These are phyloP conservation scores for Hyperoplus lanceolatus DNA, from an alignment of 2,797 vertebrate genomes.

Conservation along the genomic window DNA sequence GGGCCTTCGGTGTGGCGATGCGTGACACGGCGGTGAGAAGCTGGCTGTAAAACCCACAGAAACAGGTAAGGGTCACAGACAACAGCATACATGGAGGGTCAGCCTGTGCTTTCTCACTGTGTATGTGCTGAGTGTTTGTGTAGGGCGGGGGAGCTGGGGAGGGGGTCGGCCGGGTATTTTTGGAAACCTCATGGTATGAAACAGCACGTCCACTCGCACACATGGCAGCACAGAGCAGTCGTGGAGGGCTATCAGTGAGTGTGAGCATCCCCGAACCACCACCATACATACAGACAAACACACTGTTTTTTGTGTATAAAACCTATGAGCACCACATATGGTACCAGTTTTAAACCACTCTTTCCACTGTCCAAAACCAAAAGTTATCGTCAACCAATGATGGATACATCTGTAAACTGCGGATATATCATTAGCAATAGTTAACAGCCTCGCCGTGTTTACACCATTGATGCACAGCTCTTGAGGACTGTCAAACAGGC, in stretches of 20 bases:
- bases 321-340: slow-evolving; percentile 57
- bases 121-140: slow-evolving; percentile 59
- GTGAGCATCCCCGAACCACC: slow-evolving; percentile 42
- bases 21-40: slow-evolving; percentile 76
- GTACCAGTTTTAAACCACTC: slow-evolving; percentile 65
- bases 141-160: slow-evolving; percentile 36
- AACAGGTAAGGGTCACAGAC: slow-evolving; percentile 82
- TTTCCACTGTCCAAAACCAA: slow-evolving; percentile 60
- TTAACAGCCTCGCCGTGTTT: slow-evolving; percentile 76
- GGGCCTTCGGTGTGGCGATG: slow-evolving; percentile 69
- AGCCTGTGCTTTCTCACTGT: slow-evolving; percentile 68
- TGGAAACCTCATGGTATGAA: slow-evolving; percentile 70
- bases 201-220: slow-evolving; percentile 59
- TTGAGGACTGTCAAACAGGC: slow-evolving; percentile 81
- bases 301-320: slow-evolving; percentile 4
- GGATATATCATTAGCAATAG: slow-evolving; percentile 78
- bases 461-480: slow-evolving; percentile 75
- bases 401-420: slow-evolving; percentile 77
- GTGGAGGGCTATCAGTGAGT: slow-evolving; percentile 45
- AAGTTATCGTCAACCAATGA: slow-evolving; percentile 73
- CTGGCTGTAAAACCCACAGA: slow-evolving; percentile 80
- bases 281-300: neutral
- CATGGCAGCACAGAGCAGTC: slow-evolving; percentile 41
- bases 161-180: slow-evolving; percentile 74
- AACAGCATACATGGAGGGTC: slow-evolving; percentile 71